These are phyloP conservation scores for Celastrina argiolus DNA, from an alignment of 2,888 invertebrate genomes.

Conservation along the genomic window DNA sequence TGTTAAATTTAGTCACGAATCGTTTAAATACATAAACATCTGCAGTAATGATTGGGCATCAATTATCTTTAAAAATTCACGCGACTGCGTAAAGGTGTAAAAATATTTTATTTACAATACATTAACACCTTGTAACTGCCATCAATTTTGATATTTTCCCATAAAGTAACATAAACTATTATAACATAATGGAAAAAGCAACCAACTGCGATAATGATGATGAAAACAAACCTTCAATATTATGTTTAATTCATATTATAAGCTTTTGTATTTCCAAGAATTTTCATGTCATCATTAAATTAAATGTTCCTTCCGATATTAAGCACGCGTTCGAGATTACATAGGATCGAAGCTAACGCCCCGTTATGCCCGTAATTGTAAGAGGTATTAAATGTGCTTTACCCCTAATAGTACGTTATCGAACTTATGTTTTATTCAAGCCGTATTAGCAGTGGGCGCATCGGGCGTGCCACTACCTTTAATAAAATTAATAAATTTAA, in stretches of 20 bases:
- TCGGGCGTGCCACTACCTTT: constrained; percentile 56
- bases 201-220: not conserved
- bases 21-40: constrained; percentile 1
- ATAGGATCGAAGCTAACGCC: constrained; percentile 39
- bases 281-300: constrained; percentile 69
- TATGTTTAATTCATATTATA: constrained; percentile 6
- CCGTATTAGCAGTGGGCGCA: constrained; percentile 60
- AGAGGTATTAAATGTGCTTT: constrained; percentile 64
- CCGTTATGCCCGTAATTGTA: constrained; percentile 60
- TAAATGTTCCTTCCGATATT: constrained; percentile 52
- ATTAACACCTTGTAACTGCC: not conserved
- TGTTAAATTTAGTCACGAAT: constrained; percentile 10
- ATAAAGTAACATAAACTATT: not conserved
- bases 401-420: constrained; percentile 70
- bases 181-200: not conserved
- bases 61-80: not conserved
- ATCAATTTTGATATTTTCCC: not conserved
- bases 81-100: not conserved
- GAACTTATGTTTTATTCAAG: constrained; percentile 73
- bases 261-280: constrained; percentile 25
- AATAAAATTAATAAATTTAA: constrained; percentile 53
- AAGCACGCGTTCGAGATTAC: constrained; percentile 55
- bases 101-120: not conserved
- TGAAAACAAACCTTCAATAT: not conserved
- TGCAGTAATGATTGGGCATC: not conserved